phyloP scores from a whole-genome alignment of 2,797 vertebrate species.

The Hylomyscus alleni region DNA sequence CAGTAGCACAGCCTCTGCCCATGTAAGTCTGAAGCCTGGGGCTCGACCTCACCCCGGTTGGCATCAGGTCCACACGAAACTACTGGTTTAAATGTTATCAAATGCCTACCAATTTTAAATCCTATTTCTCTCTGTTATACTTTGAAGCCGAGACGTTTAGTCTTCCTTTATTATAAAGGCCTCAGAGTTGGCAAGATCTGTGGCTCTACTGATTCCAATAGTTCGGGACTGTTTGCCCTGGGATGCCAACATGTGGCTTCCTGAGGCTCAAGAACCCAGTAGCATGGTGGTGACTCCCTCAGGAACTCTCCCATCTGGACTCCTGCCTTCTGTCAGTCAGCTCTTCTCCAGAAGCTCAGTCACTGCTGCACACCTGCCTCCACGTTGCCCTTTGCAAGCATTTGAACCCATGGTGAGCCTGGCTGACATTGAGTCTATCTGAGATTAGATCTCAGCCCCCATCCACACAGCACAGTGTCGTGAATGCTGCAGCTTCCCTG shows the following conservation, averaged over 20 bases:
- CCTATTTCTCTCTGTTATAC: background rate
- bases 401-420: background rate
- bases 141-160: background rate
- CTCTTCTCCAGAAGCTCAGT: too few species aligned
- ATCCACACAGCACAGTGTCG: background rate
- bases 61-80: background rate
- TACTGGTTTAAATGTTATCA: background rate
- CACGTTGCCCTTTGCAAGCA: accelerated
- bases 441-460: background rate
- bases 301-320: background rate
- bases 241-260: too few species aligned
- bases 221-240: background rate
- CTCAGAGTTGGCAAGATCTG: background rate
- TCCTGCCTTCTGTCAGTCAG: background rate
- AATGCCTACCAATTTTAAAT: background rate
- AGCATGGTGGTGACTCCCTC: too few species aligned
- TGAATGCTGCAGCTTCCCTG: background rate
- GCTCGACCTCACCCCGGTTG: background rate
- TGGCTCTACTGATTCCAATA: background rate
- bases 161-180: background rate
- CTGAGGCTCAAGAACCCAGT: background rate
- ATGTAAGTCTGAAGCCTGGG: too few species aligned
- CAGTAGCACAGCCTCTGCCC: too few species aligned
- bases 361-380: too few species aligned
- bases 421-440: background rate